phyloP scores from a whole-genome alignment of 2,888 invertebrate species.

The Tachina fera region DNA sequence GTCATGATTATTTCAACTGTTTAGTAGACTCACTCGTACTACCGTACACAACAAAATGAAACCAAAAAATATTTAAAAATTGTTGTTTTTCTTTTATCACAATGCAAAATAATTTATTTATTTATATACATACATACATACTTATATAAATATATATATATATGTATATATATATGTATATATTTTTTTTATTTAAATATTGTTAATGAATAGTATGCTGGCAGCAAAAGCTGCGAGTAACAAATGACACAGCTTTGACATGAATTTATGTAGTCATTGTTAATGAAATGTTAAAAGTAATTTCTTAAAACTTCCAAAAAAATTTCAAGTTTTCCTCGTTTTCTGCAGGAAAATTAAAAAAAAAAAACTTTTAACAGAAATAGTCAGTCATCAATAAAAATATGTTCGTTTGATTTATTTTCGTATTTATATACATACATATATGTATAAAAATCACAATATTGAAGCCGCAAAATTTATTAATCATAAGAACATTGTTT shows the following conservation, averaged over 20 bases:
- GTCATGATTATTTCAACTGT: slow-evolving; percentile 25
- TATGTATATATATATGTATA: neutral
- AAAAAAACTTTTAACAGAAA: neutral
- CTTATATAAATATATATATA: too few relatives aligned
- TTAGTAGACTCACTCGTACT: neutral
- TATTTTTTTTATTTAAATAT: neutral
- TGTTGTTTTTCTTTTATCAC: neutral
- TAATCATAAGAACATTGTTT: too few relatives aligned
- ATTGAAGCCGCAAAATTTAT: too few relatives aligned
- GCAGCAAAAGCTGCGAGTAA: neutral
- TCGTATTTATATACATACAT: neutral
- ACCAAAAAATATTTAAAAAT: neutral
- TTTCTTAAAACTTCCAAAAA: neutral
- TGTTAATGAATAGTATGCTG: slow-evolving; percentile 27
- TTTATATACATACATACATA: too few relatives aligned
- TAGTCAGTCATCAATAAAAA: neutral
- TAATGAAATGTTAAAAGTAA: slow-evolving; percentile 2
- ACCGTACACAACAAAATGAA: neutral
- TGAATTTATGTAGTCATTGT: slow-evolving; percentile 23
- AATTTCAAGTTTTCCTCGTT: neutral
- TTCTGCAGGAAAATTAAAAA: neutral
- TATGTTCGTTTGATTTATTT: neutral
- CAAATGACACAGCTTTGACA: slow-evolving; percentile 21
- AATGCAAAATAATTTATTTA: slow-evolving; percentile 19
- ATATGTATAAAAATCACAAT: too few relatives aligned